Base-by-base conservation (phyloP, 2,113 vertebrate genomes). In the Pomatostomus ruficeps region DNA sequence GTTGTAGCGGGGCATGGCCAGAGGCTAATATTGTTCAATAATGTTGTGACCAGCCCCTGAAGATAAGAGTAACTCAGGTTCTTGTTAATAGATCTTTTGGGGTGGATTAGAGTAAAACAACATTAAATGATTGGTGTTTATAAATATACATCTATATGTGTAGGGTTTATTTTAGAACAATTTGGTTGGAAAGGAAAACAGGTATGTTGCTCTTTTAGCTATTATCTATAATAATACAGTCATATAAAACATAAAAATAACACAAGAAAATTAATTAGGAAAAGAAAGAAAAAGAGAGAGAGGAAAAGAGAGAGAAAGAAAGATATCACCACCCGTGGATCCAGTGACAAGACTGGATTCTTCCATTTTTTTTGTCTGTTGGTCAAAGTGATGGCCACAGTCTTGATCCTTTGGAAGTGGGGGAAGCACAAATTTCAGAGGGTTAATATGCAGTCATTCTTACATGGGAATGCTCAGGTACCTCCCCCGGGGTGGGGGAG, bases 91-190 rank as follows among this genome's bases (percentile, higher is more conserved):
- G 38, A 62, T 54, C 12, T 13, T 62, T 62, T 72, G 26, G 26
- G 3, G 2, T 17, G 9, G 11, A 18, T 52, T 62, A 62, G 46
- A 61, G 6, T 43, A 10, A 71, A 83, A 52, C 5, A 11, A 15
- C 10, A 16, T 36, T 43, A 26, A 25, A 33, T 21, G 13, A 33
- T 52, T 0, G 1, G 7, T 31, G 17, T 36, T 25, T 61, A 72
- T 52, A 52, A 21, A 36, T 33, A 45, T 14, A 14, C 6, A 45
- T 35, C 9, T 49, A 1, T 46, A 33, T 21, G 22, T 42, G 24
- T 23, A n/a, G 14, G 7, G 7, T 29, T 70, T 49, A 42, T n/a
- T 59, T 59, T 42, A 42, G 19, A 59, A 35, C 35, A 49, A 58
- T 68, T 68, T 58, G 6, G 14, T 58, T 70, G 24, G 29, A 49